Evolutionary conservation across 2,113 vertebrate genomes (phyloP), one percentile per base, ranked within the genome.

Genomic region (Pantherophis guttatus): DNA sequence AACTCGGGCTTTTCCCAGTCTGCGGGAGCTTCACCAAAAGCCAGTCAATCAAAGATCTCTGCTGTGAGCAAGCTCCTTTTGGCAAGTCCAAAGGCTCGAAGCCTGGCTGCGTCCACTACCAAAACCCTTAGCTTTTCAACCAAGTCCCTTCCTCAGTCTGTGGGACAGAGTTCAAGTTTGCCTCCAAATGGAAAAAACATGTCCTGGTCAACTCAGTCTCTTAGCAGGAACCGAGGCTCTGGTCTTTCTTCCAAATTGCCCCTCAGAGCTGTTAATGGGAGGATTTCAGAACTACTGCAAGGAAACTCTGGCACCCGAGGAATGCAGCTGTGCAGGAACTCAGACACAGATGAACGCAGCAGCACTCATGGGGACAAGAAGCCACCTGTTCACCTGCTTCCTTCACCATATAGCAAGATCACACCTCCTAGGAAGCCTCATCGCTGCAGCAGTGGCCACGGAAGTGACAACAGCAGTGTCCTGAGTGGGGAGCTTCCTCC

Each of bases 401-500:
- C 99, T 1, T 99, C 99, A 0, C 99, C 99, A 39, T 99, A 99
- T 97, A 99, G 99, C 98, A 99, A 99, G 97, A 98, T 99, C 94
- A 99, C 99, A 0, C 98, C 99, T 1, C 99, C 99, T 0, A 97
- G 99, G 90, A 98, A 98, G 94, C 98, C 99, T 0, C 99, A 99
- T 87, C 98, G 98, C 90, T 99, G 99, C 97, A 99, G 99, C 97
- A 99, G 99, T 0, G 99, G 99, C 8, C 99, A 99, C 0, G 99
- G 98, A 7, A 99, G 99, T 0, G 99, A 99, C 98, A 99, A 99
- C 97, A 99, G 99, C 98, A 99, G 99, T 0, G 98, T 99, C 55
- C 97, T 99, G 95, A 99, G 99, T 0, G 99, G 99, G 5, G 99
- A 99, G 96, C 98, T 99, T 12, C 99, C 99, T 1, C 99, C 99